Conservation (phyloP, 1,140 invertebrate genomes). For the Aphaenogaster floridana region DNA sequence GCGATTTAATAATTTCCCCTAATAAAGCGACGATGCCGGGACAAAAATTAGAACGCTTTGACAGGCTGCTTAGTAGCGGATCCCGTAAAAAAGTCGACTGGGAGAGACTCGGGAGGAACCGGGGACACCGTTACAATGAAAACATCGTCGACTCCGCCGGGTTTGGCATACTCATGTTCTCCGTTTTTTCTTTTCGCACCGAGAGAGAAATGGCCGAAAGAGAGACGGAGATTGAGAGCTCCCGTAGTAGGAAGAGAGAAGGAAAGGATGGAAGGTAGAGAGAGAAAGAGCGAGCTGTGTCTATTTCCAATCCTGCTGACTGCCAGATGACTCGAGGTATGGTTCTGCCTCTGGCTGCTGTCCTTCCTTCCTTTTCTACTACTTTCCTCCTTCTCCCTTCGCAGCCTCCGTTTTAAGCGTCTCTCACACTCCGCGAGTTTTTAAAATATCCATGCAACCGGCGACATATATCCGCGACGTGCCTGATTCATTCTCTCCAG, state of each 20-base stretch:
- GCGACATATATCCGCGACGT: not conserved
- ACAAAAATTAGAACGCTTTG: slow-evolving; percentile 72
- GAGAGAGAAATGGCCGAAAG: slow-evolving; percentile 60
- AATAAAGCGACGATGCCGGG: not conserved
- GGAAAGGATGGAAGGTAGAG: slow-evolving; percentile 55
- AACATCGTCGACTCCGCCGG: slow-evolving; percentile 82
- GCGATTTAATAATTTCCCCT: not conserved
- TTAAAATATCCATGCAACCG: slow-evolving; percentile 32
- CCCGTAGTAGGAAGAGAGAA: slow-evolving; percentile 62
- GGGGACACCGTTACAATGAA: slow-evolving; percentile 83
- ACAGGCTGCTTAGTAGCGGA: slow-evolving; percentile 73
- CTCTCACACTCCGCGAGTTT: slow-evolving; percentile 45
- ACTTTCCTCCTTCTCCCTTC: slow-evolving; percentile 58
- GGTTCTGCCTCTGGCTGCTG: slow-evolving; percentile 69
- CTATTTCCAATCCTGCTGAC: slow-evolving; percentile 86
- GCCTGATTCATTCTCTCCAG: not conserved
- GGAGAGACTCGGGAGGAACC: slow-evolving; percentile 45
- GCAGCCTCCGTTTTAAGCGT: slow-evolving; percentile 43
- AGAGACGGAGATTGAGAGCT: slow-evolving; percentile 47
- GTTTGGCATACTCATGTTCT: slow-evolving; percentile 76
- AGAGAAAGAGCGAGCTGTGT: slow-evolving; percentile 74
- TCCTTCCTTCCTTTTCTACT: slow-evolving; percentile 69
- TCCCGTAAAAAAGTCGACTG: slow-evolving; percentile 61
- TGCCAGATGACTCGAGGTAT: slow-evolving; percentile 85
- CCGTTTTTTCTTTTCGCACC: slow-evolving; percentile 67